Percentiles rank a stretch among this genome's conserved stretches.
phyloP scores from a whole-genome alignment of 2,113 vertebrate species.

The Plecturocebus donacophilus region DNA sequence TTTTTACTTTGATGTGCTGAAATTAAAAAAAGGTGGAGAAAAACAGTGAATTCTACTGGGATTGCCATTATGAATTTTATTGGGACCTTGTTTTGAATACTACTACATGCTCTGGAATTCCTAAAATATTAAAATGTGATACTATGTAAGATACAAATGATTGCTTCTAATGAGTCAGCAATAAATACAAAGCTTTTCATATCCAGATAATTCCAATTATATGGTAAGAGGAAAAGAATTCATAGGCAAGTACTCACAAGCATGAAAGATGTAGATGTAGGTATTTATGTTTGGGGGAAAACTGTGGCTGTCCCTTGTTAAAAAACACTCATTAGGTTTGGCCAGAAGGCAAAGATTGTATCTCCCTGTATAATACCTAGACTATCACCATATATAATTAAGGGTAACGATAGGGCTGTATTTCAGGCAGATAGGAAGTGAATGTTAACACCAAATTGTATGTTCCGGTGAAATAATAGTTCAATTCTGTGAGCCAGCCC shows the following conservation, averaged over 20 bases:
- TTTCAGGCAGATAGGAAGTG: not conserved
- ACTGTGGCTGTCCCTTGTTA: not conserved
- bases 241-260: not conserved
- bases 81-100: not conserved
- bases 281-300: not conserved
- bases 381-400: not conserved
- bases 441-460: not conserved
- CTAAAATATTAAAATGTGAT: not conserved
- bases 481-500: not conserved
- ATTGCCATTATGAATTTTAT: not conserved
- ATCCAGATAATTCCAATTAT: not conserved
- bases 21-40: not conserved
- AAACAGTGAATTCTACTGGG: not conserved
- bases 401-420: not conserved
- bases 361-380: not conserved
- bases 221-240: not conserved
- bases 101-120: not conserved
- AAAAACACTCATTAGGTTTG: not conserved
- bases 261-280: not conserved
- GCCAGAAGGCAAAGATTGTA: not conserved
- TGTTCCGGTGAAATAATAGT: not conserved
- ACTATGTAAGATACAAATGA: not conserved
- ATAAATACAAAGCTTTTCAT: slow-evolving; percentile 14
- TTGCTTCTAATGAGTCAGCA: not conserved
- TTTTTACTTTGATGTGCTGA: not conserved